Percentiles rank a stretch among this genome's conserved stretches.
Evolutionary conservation across 1,140 invertebrate genomes (phyloP).

Genomic region (Atta cephalotes): DNA sequence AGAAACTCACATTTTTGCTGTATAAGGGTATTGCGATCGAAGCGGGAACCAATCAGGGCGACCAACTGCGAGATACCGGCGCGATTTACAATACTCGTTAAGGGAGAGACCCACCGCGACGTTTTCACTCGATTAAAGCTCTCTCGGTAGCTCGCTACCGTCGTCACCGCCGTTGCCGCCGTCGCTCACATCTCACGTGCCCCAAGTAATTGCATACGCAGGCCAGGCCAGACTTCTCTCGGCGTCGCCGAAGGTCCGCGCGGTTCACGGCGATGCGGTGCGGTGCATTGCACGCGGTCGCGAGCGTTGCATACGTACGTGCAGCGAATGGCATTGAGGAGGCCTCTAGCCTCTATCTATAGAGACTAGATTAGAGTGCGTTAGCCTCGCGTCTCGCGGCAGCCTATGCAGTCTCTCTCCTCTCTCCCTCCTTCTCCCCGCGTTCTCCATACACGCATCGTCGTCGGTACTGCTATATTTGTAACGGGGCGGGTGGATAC

Average conservation of each 20-base stretch:
- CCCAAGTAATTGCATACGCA: constrained; percentile 70
- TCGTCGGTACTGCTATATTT: constrained; percentile 70
- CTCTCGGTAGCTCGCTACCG: constrained; percentile 33
- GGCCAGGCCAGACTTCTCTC: constrained; percentile 25
- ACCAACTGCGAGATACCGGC: constrained; percentile 5
- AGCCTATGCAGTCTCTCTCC: constrained; percentile 40
- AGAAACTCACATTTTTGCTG: neutral
- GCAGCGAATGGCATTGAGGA: constrained; percentile 77
- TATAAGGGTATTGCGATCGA: constrained; percentile 21
- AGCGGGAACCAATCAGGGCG: constrained; percentile 25
- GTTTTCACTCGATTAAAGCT: constrained; percentile 60
- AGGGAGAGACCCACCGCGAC: constrained; percentile 50
- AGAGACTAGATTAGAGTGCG: constrained; percentile 78
- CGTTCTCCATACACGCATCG: constrained; percentile 50
- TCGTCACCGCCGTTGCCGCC: neutral
- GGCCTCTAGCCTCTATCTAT: constrained; percentile 75
- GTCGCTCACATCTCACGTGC: constrained; percentile 34
- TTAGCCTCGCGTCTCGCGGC: constrained; percentile 70
- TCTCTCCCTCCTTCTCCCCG: neutral
- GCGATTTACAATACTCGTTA: constrained; percentile 51
- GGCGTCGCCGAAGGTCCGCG: constrained; percentile 66
- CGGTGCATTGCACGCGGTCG: constrained; percentile 68
- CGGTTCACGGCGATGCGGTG: constrained; percentile 69
- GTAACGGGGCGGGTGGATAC: constrained; percentile 65
- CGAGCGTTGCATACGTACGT: constrained; percentile 70